Evolutionary conservation across 2,113 vertebrate genomes (phyloP), one percentile per base, ranked within the genome.

Genomic region (Polypterus senegalus): DNA sequence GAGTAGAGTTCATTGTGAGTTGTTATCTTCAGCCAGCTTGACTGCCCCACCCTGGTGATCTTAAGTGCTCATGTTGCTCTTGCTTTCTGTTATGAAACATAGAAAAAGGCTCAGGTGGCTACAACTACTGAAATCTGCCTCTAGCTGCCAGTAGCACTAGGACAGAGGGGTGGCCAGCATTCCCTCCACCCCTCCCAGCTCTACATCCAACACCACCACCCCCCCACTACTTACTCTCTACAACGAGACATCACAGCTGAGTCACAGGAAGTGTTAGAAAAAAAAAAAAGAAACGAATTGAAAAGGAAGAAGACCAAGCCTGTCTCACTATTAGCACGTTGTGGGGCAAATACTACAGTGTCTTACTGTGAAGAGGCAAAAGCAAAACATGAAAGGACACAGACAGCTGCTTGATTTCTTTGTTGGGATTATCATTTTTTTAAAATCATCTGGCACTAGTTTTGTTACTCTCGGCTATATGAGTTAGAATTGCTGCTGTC

Each of bases 231-330:
- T 7, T 27, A 7, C 9, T 27, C 27, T 27, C 54, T n/a, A 27
- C 56, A 57, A 7, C 56, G 27, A 57, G 27, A 57, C 56, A 57
- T 76, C 69, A 64, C 66, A 71, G 77, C 79, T 79, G 81, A 79
- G 77, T 80, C 77, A 80, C 79, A 81, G 79, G 79, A 83, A 81
- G 73, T 76, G 72, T 73, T 64, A n/a, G 61, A 51, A 27, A 64
- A 67, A 27, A n/a, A n/a, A 27, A 27, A 27, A 27, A 27, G 27
- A 27, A 27, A 27, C 27, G 27, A 27, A 27, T 27, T 1, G 27
- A 27, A 27, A 27, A 27, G 27, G 27, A 27, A 57, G 27, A 57
- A 3, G 5, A 27, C 56, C 56, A 5, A 5, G 56, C 9, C 54
- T 55, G 9, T 9, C 27, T 57, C 8, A 43, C 27, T 44, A 9